Percentiles rank a stretch among this genome's conserved stretches.
Conservation (phyloP, 2,113 vertebrate species). For the Tragulus kanchil region DNA sequence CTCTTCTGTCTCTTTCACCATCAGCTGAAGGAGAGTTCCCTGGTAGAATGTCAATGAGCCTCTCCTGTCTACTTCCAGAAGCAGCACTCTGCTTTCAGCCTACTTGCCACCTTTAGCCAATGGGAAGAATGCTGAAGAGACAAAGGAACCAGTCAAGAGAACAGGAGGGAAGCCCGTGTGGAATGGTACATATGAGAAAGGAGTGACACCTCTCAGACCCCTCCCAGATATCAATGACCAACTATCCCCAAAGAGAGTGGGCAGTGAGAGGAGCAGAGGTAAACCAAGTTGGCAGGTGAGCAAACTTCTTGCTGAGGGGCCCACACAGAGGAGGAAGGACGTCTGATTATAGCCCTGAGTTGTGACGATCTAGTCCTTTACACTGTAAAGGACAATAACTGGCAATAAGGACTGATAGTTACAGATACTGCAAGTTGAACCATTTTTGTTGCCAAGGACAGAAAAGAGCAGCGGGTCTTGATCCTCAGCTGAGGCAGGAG, state of each 20-base stretch:
- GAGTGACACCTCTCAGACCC: neutral
- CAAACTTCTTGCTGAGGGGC: neutral
- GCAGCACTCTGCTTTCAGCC: neutral
- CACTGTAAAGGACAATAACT: neutral
- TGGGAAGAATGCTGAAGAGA: neutral
- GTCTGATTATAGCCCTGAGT: neutral
- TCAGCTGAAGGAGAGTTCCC: neutral
- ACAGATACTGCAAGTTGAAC: neutral
- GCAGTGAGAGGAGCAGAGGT: neutral
- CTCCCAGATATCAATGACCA: neutral
- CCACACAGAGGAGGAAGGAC: neutral
- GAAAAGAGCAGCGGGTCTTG: neutral
- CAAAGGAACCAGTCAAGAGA: neutral
- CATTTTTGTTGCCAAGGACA: constrained; percentile 13
- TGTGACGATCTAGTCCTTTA: neutral
- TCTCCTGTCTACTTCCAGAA: neutral
- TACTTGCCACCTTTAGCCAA: neutral
- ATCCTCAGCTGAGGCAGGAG: neutral
- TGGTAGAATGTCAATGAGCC: neutral
- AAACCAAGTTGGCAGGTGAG: neutral
- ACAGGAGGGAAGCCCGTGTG: neutral
- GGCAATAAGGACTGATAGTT: neutral
- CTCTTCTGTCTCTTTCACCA: neutral
- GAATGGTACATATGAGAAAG: neutral
- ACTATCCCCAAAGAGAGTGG: neutral